Evolutionary conservation across 2,888 invertebrate species (phyloP), one percentile per base, ranked within the genome.

Genomic region (Trachelus troglodyta): DNA sequence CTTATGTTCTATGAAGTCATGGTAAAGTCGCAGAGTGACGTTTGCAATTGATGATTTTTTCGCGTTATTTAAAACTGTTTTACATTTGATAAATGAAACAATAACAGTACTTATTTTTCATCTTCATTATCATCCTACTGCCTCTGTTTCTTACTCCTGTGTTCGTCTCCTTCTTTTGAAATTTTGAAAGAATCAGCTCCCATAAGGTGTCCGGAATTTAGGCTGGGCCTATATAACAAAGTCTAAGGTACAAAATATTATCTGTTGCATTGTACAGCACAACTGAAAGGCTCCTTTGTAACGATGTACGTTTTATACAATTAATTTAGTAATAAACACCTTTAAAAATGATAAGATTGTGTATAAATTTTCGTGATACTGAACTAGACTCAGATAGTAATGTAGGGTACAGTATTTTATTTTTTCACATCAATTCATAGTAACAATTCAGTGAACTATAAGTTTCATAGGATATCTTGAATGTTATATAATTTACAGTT

Each of bases 221-320:
- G 88, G 89, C 88, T 90, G 88, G 88, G 86, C 89, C 89, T 89
- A 87, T 80, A 84, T 85, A 56, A 56, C 56, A 85, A 88, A 88
- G 83, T 84, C 82, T 86, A 88, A 81, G 85, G 85, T 87, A 88
- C 86, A 87, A 87, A 87, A 84, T 83, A 85, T 87, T 80, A 87
- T 87, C 85, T 85, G 83, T 86, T 87, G 82, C 84, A 87, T 87
- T 90, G 86, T 89, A 88, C 83, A 88, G 85, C 81, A 84, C 85
- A 82, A 84, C 83, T 80, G 84, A 86, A 83, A 84, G 81, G 82
- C 85, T 89, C 85, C 83, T 89, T 89, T 89, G 86, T 89, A 90
- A 87, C 83, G 84, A 88, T 89, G 88, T 90, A 89, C 83, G 88
- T 90, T 91, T 91, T 91, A 89, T 90, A 91, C 85, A 82, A 89